These are phyloP conservation scores for Henricia sp. DNA, from an alignment of 53 echinoderm and acorn worm genomes.

Conservation along the genomic window DNA sequence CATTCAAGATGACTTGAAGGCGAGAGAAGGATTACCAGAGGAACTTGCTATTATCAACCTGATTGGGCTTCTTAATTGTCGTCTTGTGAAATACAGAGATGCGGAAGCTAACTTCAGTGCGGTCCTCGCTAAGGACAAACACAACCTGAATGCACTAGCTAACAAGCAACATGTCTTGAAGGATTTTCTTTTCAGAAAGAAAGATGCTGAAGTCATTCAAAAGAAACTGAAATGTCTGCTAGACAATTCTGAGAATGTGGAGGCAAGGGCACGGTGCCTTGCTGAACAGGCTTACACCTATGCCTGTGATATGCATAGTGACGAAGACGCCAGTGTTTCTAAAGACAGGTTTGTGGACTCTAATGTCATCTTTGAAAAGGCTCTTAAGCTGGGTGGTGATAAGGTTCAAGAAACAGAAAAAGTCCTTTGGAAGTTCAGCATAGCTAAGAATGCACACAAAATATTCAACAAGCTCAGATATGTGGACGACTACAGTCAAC, in stretches of 20 bases:
- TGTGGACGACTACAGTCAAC: background rate
- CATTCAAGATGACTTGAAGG: conserved; percentile 9
- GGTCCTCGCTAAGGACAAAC: conserved; percentile 7
- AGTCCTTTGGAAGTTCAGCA: conserved; percentile 40
- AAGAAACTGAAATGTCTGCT: background rate
- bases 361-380: conserved; percentile 27
- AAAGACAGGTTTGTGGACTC: conserved; percentile 18
- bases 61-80: background rate
- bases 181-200: no score
- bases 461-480: background rate
- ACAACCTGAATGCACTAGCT: conserved; percentile 51
- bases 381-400: background rate
- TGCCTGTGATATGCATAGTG: conserved; percentile 39
- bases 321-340: background rate
- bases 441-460: conserved; percentile 17
- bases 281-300: conserved; percentile 55
- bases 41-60: conserved; percentile 38
- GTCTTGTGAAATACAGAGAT: conserved; percentile 16
- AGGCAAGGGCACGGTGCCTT: conserved; percentile 7
- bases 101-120: conserved; percentile 1
- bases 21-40: background rate
- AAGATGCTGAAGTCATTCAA: background rate
- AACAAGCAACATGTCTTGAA: conserved; percentile 16
- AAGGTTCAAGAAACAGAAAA: conserved; percentile 12
- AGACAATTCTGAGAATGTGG: background rate